These are phyloP conservation scores for Chironex yamaguchii DNA, from an alignment of 30 jellyfish, hydroid and myxozoan species.

Conservation along the genomic window DNA sequence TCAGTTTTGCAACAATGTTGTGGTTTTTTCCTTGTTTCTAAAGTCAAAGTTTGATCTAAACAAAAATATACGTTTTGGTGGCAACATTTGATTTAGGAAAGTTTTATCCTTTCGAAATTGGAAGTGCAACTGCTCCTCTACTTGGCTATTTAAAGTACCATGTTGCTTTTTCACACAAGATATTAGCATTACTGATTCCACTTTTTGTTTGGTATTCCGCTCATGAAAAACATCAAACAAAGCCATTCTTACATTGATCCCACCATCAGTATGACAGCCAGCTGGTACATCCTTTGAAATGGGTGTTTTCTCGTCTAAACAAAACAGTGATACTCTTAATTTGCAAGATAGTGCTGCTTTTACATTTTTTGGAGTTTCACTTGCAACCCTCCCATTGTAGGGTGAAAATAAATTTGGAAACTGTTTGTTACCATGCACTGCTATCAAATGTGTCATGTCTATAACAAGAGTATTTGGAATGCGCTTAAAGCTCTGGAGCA, in stretches of 20 bases:
- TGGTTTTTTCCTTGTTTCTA: background rate
- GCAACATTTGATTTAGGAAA: constrained; percentile 39
- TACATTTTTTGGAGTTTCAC: constrained; percentile 11
- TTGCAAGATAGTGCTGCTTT: background rate
- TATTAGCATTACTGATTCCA: constrained; percentile 12
- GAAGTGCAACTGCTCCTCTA: constrained; percentile 45
- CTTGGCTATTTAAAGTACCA: constrained; percentile 30
- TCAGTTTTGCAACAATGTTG: too few relatives aligned
- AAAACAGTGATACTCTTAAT: constrained; percentile 16
- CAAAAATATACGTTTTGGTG: constrained; percentile 3
- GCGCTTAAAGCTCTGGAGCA: constrained; percentile 35
- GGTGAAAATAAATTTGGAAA: constrained; percentile 25
- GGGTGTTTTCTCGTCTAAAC: constrained; percentile 13
- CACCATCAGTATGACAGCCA: constrained; percentile 41
- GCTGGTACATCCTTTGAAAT: too few relatives aligned
- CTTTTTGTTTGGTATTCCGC: constrained; percentile 24
- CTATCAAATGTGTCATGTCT: constrained; percentile 79
- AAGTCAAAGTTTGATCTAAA: constrained; percentile 27
- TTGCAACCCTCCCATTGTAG: constrained; percentile 45
- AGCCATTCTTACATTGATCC: background rate
- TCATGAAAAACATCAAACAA: constrained; percentile 52
- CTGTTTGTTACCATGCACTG: constrained; percentile 25
- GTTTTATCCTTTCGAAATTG: background rate
- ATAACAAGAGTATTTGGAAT: constrained; percentile 26
- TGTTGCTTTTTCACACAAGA: constrained; percentile 19